Evolutionary conservation across 1,140 invertebrate genomes (phyloP).

Genomic region (Drosophila athabasca): DNA sequence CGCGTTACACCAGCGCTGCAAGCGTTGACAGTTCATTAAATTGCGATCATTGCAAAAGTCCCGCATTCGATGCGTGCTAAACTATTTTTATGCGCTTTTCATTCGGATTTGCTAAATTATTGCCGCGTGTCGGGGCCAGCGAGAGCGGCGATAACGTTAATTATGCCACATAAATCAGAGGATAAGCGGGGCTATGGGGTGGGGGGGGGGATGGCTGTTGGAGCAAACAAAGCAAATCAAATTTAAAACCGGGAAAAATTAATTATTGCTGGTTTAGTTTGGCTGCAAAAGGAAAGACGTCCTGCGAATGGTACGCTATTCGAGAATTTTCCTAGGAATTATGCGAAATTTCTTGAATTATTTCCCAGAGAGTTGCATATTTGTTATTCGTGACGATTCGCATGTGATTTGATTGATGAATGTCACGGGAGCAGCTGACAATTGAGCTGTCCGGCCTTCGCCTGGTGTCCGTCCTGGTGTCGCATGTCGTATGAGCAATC

Average conservation of each 20-base stretch:
- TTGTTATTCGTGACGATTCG: not conserved
- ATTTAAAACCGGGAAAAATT: slow-evolving; percentile 9
- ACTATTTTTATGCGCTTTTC: slow-evolving; percentile 40
- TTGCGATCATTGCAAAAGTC: slow-evolving; percentile 57
- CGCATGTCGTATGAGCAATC: slow-evolving; percentile 29
- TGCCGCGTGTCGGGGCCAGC: slow-evolving; percentile 44
- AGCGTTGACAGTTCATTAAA: slow-evolving; percentile 75
- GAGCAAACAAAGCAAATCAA: not conserved
- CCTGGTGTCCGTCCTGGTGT: too few relatives aligned
- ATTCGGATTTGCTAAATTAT: slow-evolving; percentile 62
- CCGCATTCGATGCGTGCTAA: slow-evolving; percentile 34
- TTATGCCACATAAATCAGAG: slow-evolving; percentile 68
- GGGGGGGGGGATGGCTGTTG: not conserved
- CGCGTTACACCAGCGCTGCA: slow-evolving; percentile 40
- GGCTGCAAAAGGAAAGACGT: slow-evolving; percentile 5
- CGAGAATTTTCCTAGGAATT: not conserved
- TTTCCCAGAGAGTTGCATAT: not conserved
- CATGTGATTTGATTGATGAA: slow-evolving; percentile 1
- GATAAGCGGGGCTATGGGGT: not conserved
- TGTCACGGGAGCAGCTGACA: slow-evolving; percentile 3
- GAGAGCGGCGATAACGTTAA: slow-evolving; percentile 59
- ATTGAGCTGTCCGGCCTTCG: not conserved
- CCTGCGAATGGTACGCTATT: not conserved
- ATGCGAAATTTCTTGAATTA: too few relatives aligned
- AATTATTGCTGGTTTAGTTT: slow-evolving; percentile 9